phyloP scores from a whole-genome alignment of 2,797 vertebrate species.

The Cirrhinus mrigala region DNA sequence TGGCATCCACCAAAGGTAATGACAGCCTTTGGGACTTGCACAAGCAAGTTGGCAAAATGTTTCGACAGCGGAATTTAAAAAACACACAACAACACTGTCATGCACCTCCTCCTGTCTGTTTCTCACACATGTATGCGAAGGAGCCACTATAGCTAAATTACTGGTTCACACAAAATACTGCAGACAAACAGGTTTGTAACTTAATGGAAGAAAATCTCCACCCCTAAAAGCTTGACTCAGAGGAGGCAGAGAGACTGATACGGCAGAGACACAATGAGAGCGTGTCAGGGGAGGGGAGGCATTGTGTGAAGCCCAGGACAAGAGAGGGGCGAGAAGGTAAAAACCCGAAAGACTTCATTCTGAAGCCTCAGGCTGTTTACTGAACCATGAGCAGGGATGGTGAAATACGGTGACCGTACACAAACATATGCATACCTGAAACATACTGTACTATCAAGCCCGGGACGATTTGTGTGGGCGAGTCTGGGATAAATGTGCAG shows the following conservation, averaged over 20 bases:
- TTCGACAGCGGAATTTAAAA: slow-evolving; percentile 31
- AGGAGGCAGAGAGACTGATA: slow-evolving; percentile 23
- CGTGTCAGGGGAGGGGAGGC: slow-evolving; percentile 7
- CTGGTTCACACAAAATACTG: slow-evolving; percentile 42
- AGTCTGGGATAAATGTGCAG: neutral
- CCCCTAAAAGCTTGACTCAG: slow-evolving; percentile 3
- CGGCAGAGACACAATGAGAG: slow-evolving; percentile 1
- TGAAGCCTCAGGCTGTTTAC: slow-evolving; percentile 37
- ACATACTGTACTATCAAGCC: neutral
- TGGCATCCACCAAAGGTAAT: slow-evolving; percentile 11
- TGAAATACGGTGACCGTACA: neutral
- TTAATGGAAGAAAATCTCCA: slow-evolving; percentile 1
- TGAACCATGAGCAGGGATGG: neutral
- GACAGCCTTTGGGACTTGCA: slow-evolving; percentile 36
- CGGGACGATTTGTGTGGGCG: neutral
- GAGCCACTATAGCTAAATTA: slow-evolving; percentile 31
- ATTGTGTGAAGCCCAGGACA: neutral
- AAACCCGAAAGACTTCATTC: slow-evolving; percentile 59
- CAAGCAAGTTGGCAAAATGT: slow-evolving; percentile 52
- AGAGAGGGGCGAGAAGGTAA: neutral
- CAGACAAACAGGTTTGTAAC: slow-evolving; percentile 47
- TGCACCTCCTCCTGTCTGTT: slow-evolving; percentile 23
- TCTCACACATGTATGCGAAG: slow-evolving; percentile 19
- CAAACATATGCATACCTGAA: neutral
- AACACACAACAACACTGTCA: slow-evolving; percentile 21